phyloP scores from a whole-genome alignment of 2,888 invertebrate genomes.

The Coelogynopora nodosa region DNA sequence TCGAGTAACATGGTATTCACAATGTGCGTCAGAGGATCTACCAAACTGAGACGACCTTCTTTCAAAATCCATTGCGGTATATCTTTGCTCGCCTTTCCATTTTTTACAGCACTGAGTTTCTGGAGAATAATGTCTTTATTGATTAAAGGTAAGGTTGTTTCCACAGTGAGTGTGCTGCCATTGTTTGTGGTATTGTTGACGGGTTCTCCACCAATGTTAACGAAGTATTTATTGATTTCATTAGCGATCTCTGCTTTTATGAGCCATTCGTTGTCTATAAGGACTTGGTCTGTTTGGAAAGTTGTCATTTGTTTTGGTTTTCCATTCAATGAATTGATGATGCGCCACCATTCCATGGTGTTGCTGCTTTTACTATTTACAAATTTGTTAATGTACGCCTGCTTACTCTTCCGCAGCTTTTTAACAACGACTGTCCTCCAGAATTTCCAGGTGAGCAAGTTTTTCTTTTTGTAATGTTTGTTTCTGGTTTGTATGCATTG shows the following conservation, averaged over 20 bases:
- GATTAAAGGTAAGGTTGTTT: not conserved
- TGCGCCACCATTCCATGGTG: not conserved
- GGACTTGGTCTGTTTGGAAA: not conserved
- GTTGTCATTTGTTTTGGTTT: not conserved
- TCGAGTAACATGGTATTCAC: not conserved
- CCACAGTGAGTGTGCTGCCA: not conserved
- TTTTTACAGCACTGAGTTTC: not conserved
- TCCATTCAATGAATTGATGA: not conserved
- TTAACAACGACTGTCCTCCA: not conserved
- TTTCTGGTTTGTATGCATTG: not conserved
- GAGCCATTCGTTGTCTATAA: not conserved
- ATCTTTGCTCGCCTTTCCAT: constrained; percentile 20
- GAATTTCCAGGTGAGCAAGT: not conserved
- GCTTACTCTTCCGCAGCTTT: not conserved
- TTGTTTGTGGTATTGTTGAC: not conserved
- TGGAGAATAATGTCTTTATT: not conserved
- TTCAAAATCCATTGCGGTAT: not conserved
- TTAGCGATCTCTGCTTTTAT: not conserved
- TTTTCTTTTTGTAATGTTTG: not conserved
- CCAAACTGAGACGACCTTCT: constrained; percentile 6
- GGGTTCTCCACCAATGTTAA: not conserved
- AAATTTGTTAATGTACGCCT: not conserved
- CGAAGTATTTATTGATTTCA: too few relatives aligned
- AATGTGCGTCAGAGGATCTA: not conserved
- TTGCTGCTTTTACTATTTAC: not conserved